phyloP scores from a whole-genome alignment of 2,888 invertebrate species.

The Calameuta pallipes region DNA sequence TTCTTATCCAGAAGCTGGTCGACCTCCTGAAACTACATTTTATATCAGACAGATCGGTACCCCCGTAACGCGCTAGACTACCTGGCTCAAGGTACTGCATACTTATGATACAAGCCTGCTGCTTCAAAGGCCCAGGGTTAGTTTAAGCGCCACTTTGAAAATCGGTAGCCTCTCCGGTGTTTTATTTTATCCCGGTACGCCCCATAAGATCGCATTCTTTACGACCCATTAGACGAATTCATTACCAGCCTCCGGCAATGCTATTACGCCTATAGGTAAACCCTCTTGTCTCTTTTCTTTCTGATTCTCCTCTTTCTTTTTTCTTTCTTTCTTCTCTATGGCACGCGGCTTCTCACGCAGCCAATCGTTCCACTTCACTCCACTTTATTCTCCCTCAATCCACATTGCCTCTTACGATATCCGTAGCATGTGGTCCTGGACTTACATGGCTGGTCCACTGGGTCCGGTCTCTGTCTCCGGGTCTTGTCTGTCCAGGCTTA shows the following conservation, averaged over 20 bases:
- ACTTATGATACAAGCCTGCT: neutral
- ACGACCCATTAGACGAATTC: constrained; percentile 67
- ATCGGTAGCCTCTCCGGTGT: constrained; percentile 60
- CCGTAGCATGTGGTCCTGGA: neutral
- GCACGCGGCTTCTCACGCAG: constrained; percentile 15
- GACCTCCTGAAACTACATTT: neutral
- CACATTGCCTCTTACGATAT: neutral
- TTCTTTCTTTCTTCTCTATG: constrained; percentile 27
- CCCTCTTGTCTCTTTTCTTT: constrained; percentile 44
- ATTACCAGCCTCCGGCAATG: constrained; percentile 61
- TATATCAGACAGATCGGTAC: neutral
- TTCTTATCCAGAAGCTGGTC: neutral
- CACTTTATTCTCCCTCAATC: constrained; percentile 6
- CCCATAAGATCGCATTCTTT: constrained; percentile 67
- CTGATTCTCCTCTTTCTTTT: constrained; percentile 26
- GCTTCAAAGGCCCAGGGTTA: constrained; percentile 45
- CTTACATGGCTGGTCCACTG: neutral
- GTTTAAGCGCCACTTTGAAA: constrained; percentile 53
- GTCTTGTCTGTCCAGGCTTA: neutral
- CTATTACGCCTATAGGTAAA: constrained; percentile 43
- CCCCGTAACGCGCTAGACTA: neutral
- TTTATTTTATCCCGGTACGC: constrained; percentile 63
- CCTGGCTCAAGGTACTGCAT: neutral
- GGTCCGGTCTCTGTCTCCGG: neutral
- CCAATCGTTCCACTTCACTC: constrained; percentile 11